Evolutionary conservation across 1,140 invertebrate genomes (phyloP), one percentile per base, ranked within the genome.

Genomic region (Diachasmimorpha longicaudata): DNA sequence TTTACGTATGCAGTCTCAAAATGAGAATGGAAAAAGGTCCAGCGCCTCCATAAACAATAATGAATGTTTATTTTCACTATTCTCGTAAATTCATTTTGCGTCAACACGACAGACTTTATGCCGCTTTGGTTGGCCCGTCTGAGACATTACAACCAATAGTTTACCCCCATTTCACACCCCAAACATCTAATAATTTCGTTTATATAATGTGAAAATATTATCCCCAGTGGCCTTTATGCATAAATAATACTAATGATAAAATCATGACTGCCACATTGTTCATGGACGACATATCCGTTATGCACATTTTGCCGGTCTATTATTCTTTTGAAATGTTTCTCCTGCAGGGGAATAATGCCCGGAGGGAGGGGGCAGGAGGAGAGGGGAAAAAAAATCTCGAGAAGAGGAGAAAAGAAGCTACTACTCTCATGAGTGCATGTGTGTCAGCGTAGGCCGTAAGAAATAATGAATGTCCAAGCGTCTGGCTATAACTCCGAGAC

Each of bases 61-160:
- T 79, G 79, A 81, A 81, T 79, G 80, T 80, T 82, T 79, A 79
- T 78, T 80, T 77, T 71, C 68, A 69, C 44, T 19, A 67, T 44
- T 25, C 55, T 37, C 75, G 73, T 85, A 84, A 85, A 85, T 84
- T 84, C 79, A 81, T 81, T 83, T 76, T 74, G 25, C 55, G 75
- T 76, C 55, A 75, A 78, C 74, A 70, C 37, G 39, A 69, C 55
- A 76, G 67, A 74, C 63, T 79, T 79, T 44, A 76, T 79, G 39
- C 52, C 48, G 8, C 71, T 16, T 39, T 52, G 52, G 44, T 31
- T 36, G 68, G 4, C 19, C 14, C 48, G n/a, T 19, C 19, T 19
- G 48, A 19, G 48, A 16, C 48, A 19, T 16, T 55, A 21, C n/a
- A 55, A 55, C 48, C 48, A 55, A 55, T 21, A 55, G n/a, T 55